These are phyloP conservation scores for Harpalus rubripes DNA, from an alignment of 2,888 invertebrate species.

Conservation along the genomic window DNA sequence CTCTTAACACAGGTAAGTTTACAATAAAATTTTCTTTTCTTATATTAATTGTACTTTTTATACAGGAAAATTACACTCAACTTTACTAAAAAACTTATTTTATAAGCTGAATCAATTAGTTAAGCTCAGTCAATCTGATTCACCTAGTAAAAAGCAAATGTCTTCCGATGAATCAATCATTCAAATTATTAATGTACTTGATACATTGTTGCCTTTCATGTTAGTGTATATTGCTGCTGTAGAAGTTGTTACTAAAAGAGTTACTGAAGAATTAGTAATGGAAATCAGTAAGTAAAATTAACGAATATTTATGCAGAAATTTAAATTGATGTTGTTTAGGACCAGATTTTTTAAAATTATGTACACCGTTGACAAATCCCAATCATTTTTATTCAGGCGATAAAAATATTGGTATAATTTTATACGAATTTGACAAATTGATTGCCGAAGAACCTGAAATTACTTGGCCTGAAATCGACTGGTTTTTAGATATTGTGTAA, in stretches of 20 bases:
- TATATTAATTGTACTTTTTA: conserved; percentile 47
- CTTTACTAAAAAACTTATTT: conserved; percentile 77
- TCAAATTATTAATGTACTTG: conserved; percentile 74
- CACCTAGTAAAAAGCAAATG: conserved; percentile 72
- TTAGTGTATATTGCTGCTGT: conserved; percentile 75
- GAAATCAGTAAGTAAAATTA: conserved; percentile 74
- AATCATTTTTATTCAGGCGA: conserved; percentile 82
- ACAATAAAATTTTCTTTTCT: neutral
- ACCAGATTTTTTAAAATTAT: conserved; percentile 77
- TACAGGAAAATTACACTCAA: conserved; percentile 79
- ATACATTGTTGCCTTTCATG: conserved; percentile 76
- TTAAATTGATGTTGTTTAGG: conserved; percentile 73
- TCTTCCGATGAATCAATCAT: conserved; percentile 73
- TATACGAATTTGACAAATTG: conserved; percentile 82
- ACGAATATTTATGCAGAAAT: neutral
- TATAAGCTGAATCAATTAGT: conserved; percentile 74
- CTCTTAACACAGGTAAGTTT: conserved; percentile 75
- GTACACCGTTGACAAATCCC: conserved; percentile 79
- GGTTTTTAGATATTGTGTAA: conserved; percentile 84
- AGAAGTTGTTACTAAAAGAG: conserved; percentile 73
- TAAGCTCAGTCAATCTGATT: conserved; percentile 73
- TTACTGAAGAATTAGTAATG: conserved; percentile 74
- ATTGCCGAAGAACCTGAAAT: conserved; percentile 81
- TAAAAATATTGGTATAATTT: conserved; percentile 80
- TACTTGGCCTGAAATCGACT: conserved; percentile 86